Evolutionary conservation across 2,797 vertebrate species (phyloP).

Genomic region (Helicolenus hilgendorfi): DNA sequence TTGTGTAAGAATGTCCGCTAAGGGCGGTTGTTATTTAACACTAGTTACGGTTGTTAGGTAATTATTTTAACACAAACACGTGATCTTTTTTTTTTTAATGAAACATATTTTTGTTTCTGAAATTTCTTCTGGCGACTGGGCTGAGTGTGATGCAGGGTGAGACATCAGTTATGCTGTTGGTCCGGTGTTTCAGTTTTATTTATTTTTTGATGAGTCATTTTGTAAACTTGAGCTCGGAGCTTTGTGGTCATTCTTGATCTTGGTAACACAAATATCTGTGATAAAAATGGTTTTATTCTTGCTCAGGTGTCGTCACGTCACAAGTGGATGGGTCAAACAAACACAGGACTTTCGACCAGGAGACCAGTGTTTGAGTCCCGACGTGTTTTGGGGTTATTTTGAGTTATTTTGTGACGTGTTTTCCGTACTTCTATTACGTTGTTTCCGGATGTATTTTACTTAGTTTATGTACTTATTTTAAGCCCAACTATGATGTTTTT

Average conservation of each 20-base stretch:
- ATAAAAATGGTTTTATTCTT: too few species aligned
- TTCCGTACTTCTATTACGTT: not conserved
- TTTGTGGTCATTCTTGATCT: too few species aligned
- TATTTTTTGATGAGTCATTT: not conserved
- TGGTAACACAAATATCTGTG: too few species aligned
- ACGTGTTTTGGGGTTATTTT: not conserved
- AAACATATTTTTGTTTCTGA: too few species aligned
- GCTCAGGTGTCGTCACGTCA: too few species aligned
- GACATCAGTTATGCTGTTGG: not conserved
- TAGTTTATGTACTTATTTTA: not conserved
- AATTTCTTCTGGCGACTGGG: not conserved
- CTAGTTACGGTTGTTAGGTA: too few species aligned
- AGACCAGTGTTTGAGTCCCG: not conserved
- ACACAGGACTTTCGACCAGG: not conserved
- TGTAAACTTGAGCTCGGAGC: not conserved
- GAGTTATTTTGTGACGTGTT: not conserved
- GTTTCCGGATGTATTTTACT: not conserved
- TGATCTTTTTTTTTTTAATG: too few species aligned
- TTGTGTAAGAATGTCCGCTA: too few species aligned
- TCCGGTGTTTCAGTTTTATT: not conserved
- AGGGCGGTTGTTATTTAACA: too few species aligned
- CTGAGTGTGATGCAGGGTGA: not conserved
- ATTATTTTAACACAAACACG: too few species aligned
- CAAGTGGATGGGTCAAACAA: too few species aligned
- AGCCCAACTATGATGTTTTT: not conserved